These are phyloP conservation scores for Mercenaria mercenaria DNA, from an alignment of 1,140 invertebrate species.

Conservation along the genomic window DNA sequence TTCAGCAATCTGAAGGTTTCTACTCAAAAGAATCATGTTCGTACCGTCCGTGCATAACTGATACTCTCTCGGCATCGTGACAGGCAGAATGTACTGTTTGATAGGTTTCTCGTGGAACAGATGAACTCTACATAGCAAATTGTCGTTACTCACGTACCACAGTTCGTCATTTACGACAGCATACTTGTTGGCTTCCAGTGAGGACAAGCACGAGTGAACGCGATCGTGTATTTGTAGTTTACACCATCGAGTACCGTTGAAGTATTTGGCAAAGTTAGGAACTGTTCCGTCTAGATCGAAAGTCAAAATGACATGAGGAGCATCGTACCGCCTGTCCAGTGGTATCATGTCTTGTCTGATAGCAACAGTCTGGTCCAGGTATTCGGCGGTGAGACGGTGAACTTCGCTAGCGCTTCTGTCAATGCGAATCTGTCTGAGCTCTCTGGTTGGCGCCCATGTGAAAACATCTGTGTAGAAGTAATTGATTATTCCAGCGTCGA, in stretches of 20 bases:
- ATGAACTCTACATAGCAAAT: neutral
- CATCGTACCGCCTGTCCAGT: neutral
- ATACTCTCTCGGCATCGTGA: neutral
- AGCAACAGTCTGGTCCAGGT: neutral
- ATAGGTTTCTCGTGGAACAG: neutral
- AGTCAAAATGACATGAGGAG: neutral
- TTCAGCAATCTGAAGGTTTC: neutral
- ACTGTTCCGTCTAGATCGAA: neutral
- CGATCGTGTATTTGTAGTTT: neutral
- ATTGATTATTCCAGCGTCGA: neutral
- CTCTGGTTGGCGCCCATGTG: neutral
- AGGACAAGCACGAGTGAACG: neutral
- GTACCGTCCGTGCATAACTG: neutral
- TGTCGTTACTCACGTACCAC: neutral
- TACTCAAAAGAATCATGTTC: neutral
- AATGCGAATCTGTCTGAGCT: neutral
- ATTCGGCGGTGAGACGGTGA: neutral
- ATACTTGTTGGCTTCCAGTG: neutral
- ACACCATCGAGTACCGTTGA: neutral
- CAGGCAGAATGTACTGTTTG: neutral
- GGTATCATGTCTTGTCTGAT: neutral
- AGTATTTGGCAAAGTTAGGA: neutral
- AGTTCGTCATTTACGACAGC: neutral
- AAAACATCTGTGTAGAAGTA: neutral
- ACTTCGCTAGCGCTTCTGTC: neutral